A percentile compares a stretch with the other conserved stretches of the same genome.
These are phyloP conservation scores for Pseudocheirus occidentalis DNA, from an alignment of 2,797 vertebrate species.

Conservation along the genomic window DNA sequence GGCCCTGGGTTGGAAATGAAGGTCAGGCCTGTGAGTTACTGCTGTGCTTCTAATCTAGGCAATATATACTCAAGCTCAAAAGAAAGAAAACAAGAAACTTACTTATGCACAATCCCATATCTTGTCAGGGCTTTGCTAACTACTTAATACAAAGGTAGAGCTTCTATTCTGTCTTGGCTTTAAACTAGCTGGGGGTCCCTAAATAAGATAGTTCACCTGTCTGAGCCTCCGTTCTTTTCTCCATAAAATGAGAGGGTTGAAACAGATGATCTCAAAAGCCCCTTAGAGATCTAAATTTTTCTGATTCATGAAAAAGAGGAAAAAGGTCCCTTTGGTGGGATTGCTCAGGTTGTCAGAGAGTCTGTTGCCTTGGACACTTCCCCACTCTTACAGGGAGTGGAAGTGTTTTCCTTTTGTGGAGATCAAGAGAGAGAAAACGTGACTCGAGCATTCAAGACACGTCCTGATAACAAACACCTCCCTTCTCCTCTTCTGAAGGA, in stretches of 20 bases:
- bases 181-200: background rate
- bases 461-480: constrained; percentile 54
- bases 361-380: background rate
- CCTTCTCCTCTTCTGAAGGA: constrained; percentile 56
- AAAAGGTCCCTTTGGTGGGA: background rate
- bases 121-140: background rate
- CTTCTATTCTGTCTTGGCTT: background rate
- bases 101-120: background rate
- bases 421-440: background rate
- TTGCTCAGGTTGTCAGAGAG: background rate
- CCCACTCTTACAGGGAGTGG: constrained; percentile 32
- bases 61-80: background rate
- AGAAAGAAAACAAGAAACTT: background rate
- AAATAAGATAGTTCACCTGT: background rate
- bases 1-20: background rate
- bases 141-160: background rate
- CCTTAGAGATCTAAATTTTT: background rate
- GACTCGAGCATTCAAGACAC: constrained; percentile 50
- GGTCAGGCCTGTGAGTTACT: background rate
- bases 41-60: background rate
- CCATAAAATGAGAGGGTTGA: background rate
- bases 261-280: background rate
- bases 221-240: background rate
- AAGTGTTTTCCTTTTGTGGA: constrained; percentile 23
- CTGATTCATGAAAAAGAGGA: background rate